A percentile compares a stretch with the other conserved stretches of the same genome.
Evolutionary conservation across 2,888 invertebrate genomes (phyloP).

Genomic region (Dendrolimus houi): DNA sequence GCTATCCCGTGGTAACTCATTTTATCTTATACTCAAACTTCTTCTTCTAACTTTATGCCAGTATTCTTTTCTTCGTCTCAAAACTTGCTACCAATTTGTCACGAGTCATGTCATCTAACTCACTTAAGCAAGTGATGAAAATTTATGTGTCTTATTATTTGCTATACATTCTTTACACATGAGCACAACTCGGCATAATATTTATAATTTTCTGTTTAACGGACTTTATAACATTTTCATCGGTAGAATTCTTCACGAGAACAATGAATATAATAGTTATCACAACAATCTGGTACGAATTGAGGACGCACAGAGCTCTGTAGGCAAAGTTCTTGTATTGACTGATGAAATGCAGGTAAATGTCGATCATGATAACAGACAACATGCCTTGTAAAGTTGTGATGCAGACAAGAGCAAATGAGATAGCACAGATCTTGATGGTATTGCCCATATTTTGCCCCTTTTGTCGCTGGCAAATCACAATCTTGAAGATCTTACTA

Average conservation of each 20-base stretch:
- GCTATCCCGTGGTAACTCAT: too few relatives aligned
- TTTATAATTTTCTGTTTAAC: too few relatives aligned
- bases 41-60: too few relatives aligned
- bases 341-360: constrained; percentile 7
- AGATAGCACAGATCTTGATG: constrained; percentile 22
- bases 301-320: constrained; percentile 13
- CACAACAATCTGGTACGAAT: constrained; percentile 12
- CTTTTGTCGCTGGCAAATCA: constrained; percentile 12
- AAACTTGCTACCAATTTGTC: too few relatives aligned
- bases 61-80: too few relatives aligned
- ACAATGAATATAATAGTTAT: constrained; percentile 1
- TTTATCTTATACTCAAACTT: too few relatives aligned
- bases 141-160: too few relatives aligned
- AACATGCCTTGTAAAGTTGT: constrained; percentile 42
- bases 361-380: constrained; percentile 24
- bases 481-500: constrained; percentile 32
- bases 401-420: constrained; percentile 37
- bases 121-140: too few relatives aligned
- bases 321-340: background rate
- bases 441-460: constrained; percentile 10
- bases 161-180: too few relatives aligned
- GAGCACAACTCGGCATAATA: too few relatives aligned
- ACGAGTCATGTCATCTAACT: too few relatives aligned
- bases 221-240: too few relatives aligned
- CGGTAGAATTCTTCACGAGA: background rate